Evolutionary conservation across 2,888 invertebrate species (phyloP), one percentile per base, ranked within the genome.

Genomic region (Phymatocera aterrima): DNA sequence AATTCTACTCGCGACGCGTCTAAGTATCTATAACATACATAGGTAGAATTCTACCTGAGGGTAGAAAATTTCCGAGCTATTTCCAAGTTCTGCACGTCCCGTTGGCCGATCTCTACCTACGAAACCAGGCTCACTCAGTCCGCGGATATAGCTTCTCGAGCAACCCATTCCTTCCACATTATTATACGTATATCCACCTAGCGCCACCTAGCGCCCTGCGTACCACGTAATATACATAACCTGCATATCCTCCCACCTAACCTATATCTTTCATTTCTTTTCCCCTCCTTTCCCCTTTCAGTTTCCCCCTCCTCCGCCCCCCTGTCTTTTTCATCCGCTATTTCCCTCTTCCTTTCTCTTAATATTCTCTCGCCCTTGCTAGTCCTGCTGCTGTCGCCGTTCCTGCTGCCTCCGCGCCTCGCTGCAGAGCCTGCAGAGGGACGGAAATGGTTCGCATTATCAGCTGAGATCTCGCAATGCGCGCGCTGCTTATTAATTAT

Each of bases 401-500:
- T 28, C 21, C 28, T n/a, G 60, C 64, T 18, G 15, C 64, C 31
- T 18, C 40, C 37, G 34, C 8, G n/a, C 28, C 51, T 6, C 48
- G n/a, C n/a, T n/a, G n/a, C n/a, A n/a, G n/a, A n/a, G n/a, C n/a
- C n/a, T 37, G 60, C 24, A 74, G 31, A 74, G 46, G 70, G 57
- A 70, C 34, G 68, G 68, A 68, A 75, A 78, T 37, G 61, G 78
- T 72, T 78, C 60, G 43, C 74, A 54, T 57, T 78, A 78, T 78
- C 74, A 60, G 78, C 57, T 74, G 78, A 57, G 48, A 78, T 48
- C 78, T 78, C 40, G 74, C 61, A 28, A 78, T 46, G 57, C 70
- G 74, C 78, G 60, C 21, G 74, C 60, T 74, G 78, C 78, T 78
- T 61, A 78, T 78, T 78, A 78, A 78, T 72, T 57, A 78, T 57